phyloP scores from a whole-genome alignment of 2,888 invertebrate species.

The Thelaira solivaga region DNA sequence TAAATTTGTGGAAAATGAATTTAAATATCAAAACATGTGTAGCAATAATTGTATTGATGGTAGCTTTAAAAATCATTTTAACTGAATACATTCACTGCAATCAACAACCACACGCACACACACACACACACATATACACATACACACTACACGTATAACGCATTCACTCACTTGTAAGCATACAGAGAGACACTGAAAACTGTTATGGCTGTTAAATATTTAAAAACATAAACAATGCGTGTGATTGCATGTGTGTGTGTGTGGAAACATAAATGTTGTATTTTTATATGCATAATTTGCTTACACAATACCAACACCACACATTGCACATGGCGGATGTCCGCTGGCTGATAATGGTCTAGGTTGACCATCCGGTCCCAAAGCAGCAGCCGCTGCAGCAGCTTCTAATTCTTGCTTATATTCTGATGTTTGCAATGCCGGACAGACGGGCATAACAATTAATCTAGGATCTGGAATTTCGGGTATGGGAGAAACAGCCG shows the following conservation, averaged over 20 bases:
- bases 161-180: no score
- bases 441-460: constrained; percentile 75
- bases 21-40: not conserved
- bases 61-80: constrained; percentile 23
- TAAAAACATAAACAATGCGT: not conserved
- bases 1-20: not conserved
- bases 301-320: constrained; percentile 77
- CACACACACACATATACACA: constrained; percentile 2
- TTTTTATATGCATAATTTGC: constrained; percentile 64
- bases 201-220: no score
- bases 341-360: constrained; percentile 73
- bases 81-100: constrained; percentile 22
- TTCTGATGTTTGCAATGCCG: constrained; percentile 73
- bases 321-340: constrained; percentile 75
- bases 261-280: constrained; percentile 13
- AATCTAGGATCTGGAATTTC: constrained; percentile 71
- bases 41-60: not conserved
- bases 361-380: constrained; percentile 69
- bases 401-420: constrained; percentile 74
- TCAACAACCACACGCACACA: constrained; percentile 15
- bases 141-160: not conserved
- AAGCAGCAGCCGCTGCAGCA: constrained; percentile 71
- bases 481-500: constrained; percentile 48
- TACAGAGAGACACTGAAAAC: no score
- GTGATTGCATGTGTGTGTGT: not conserved